Percentiles rank a stretch among this genome's conserved stretches.
These are phyloP conservation scores for Panthera leo DNA, from an alignment of 2,113 vertebrate genomes.

Conservation along the genomic window DNA sequence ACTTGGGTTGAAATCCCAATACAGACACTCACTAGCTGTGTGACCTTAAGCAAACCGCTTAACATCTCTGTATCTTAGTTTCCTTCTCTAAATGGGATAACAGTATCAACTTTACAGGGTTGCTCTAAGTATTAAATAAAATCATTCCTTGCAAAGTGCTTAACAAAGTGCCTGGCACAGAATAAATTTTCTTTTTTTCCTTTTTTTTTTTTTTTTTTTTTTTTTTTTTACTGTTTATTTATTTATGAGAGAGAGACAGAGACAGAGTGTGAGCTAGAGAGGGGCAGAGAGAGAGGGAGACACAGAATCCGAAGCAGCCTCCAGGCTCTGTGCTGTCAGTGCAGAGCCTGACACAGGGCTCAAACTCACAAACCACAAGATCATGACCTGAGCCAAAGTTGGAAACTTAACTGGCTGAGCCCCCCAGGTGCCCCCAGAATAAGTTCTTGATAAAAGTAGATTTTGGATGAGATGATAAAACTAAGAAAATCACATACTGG, in stretches of 20 bases:
- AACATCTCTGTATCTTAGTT: neutral
- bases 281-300: no score
- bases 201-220: no score
- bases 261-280: no score
- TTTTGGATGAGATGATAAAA: conserved; percentile 37
- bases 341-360: no score
- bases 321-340: no score
- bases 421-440: neutral
- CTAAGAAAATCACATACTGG: neutral
- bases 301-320: no score
- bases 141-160: neutral
- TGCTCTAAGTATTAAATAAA: conserved; percentile 45
- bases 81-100: neutral
- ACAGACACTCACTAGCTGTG: neutral
- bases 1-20: neutral
- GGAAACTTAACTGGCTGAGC: no score
- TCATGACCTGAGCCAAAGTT: no score
- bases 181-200: neutral
- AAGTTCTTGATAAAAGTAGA: conserved; percentile 34
- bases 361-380: no score
- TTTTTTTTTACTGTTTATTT: no score
- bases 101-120: neutral
- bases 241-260: no score
- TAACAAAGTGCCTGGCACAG: conserved; percentile 7
- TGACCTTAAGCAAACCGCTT: neutral